Base-by-base conservation (phyloP, 1,140 invertebrate genomes). In the Streblospio benedicti region DNA sequence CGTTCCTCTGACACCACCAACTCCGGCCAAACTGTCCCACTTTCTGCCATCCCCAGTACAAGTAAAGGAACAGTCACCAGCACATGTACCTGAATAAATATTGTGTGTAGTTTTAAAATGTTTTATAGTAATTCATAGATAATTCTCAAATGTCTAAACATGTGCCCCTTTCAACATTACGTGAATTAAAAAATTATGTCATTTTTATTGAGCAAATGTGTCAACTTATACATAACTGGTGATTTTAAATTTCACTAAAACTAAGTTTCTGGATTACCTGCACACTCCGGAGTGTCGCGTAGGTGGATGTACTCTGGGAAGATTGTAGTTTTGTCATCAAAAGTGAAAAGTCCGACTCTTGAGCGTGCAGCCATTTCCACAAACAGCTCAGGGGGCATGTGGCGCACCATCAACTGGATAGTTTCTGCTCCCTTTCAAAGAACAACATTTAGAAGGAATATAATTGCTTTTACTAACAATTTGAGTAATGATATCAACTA, bases 291-390 rank as follows among this genome's bases (percentile, higher is more conserved):
- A 5, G n/a, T 4, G n/a, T 47, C 44, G n/a, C 27, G 18, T 9
- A 6, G 44, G 18, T 6, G 5, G 27, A 5, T 18, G n/a, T 47
- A 47, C 18, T 47, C 44, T 47, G 44, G 44, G n/a, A 47, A 47
- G 44, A 47, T 47, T n/a, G 44, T 47, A n/a, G 18, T 47, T 47
- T 47, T 47, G 44, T 47, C 44, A 5, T n/a, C 18, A 27, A 47
- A 5, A 5, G 44, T 47, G 44, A 47, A 47, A 20, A 47, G 44
- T 9, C 44, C 44, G n/a, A 47, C 44, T 5, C n/a, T 20, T 18
- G 44, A n/a, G 9, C 18, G 9, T 9, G 4, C n/a, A 5, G 44
- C 44, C 44, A 47, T n/a, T 5, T 47, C 4, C 9, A 4, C n/a
- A 18, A 47, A 47, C 4, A 47, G n/a, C 18, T 47, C 18, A 5